Evolutionary conservation across 2,888 invertebrate genomes (phyloP).

Genomic region (Apotomis turbidana): DNA sequence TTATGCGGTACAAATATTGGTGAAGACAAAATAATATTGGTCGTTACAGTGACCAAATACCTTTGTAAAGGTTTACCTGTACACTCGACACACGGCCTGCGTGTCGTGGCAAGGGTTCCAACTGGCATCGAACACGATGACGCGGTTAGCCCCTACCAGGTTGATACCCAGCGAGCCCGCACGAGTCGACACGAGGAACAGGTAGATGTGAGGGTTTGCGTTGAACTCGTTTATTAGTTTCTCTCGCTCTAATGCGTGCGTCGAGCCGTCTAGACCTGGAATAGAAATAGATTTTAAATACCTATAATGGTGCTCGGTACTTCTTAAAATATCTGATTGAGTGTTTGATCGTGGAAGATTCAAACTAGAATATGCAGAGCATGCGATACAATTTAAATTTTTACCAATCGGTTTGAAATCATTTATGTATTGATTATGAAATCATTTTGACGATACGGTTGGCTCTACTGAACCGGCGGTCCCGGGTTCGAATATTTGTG

Average conservation of each 20-base stretch:
- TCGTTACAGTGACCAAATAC: too few species aligned
- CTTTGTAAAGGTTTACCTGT: slow-evolving; percentile 81
- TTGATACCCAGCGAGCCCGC: slow-evolving; percentile 99
- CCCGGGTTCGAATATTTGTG: too few species aligned
- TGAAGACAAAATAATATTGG: too few species aligned
- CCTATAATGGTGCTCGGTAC: not conserved
- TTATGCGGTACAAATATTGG: too few species aligned
- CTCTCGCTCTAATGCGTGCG: slow-evolving; percentile 96
- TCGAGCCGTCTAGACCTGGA: slow-evolving; percentile 96
- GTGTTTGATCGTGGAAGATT: too few species aligned
- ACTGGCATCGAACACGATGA: slow-evolving; percentile 98
- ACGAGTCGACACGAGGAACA: slow-evolving; percentile 98
- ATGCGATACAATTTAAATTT: too few species aligned
- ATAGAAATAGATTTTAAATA: slow-evolving; percentile 47
- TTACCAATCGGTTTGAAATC: too few species aligned
- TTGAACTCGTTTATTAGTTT: slow-evolving; percentile 98
- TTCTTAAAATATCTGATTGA: too few species aligned
- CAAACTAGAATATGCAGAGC: too few species aligned
- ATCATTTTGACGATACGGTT: too few species aligned
- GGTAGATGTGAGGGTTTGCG: slow-evolving; percentile 91
- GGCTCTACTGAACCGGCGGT: too few species aligned
- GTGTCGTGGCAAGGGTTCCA: slow-evolving; percentile 99
- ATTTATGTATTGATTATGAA: too few species aligned
- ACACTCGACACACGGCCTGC: slow-evolving; percentile 98
- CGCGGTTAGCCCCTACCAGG: slow-evolving; percentile 98